These are phyloP conservation scores for Mechanitis messenoides DNA, from an alignment of 2,888 invertebrate genomes.

Conservation along the genomic window DNA sequence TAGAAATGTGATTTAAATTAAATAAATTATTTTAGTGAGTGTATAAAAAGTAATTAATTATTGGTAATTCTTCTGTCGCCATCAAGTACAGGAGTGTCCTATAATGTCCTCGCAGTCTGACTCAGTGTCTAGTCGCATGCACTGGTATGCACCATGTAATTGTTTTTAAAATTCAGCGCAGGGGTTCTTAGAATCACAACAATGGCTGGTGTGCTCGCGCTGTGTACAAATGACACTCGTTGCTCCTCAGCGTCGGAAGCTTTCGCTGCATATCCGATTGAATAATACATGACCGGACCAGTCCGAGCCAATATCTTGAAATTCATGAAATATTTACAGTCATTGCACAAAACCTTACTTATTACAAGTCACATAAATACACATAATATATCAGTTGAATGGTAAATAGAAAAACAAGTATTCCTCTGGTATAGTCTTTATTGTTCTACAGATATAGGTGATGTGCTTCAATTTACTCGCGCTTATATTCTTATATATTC, in stretches of 20 bases:
- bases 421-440: no score
- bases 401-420: no score
- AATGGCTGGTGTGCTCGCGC: slow-evolving; percentile 19
- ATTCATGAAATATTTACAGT: neutral
- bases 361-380: no score
- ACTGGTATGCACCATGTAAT: slow-evolving; percentile 9
- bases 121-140: slow-evolving; percentile 6
- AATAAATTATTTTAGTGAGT: no score
- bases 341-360: neutral
- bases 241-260: slow-evolving; percentile 23
- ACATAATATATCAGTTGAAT: no score
- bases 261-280: slow-evolving; percentile 25
- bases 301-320: slow-evolving; percentile 9
- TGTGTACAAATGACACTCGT: slow-evolving; percentile 13
- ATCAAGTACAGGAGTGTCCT: neutral
- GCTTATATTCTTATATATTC: slow-evolving; percentile 17
- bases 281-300: slow-evolving; percentile 19
- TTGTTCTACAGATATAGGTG: neutral
- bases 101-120: slow-evolving; percentile 3
- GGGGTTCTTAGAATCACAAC: slow-evolving; percentile 26
- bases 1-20: no score
- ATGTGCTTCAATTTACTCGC: slow-evolving; percentile 14
- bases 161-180: slow-evolving; percentile 28
- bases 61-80: neutral
- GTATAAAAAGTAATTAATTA: no score